Conservation (phyloP, 2,888 invertebrate genomes). For the Theodoxus fluviatilis region DNA sequence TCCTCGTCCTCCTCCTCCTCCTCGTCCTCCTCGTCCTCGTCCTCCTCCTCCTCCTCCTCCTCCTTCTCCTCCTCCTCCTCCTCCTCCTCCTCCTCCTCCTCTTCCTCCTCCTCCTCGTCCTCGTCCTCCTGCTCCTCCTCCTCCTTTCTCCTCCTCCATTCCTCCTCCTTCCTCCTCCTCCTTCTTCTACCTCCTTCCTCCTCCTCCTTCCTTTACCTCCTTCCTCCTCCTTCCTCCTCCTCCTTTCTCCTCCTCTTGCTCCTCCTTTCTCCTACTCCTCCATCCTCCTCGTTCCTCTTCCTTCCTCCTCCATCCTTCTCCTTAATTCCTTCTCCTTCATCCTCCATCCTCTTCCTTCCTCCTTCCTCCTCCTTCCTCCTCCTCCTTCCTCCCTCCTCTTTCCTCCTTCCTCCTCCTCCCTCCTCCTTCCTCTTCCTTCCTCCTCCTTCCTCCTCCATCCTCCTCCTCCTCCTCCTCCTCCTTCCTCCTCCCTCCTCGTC, state of each 20-base stretch:
- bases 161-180: not conserved
- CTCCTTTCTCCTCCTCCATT: not conserved
- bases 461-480: not conserved
- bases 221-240: not conserved
- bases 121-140: not conserved
- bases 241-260: slow-evolving; percentile 4
- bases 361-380: not conserved
- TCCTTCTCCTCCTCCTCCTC: not conserved
- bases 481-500: slow-evolving; percentile 7
- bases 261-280: slow-evolving; percentile 1
- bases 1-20: not conserved
- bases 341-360: not conserved
- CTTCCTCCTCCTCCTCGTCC: not conserved
- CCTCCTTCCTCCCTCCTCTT: not conserved
- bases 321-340: not conserved
- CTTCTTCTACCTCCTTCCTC: not conserved
- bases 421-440: too few relatives aligned
- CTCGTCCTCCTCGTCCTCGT: not conserved
- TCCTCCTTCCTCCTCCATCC: too few relatives aligned
- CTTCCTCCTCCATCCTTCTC: not conserved
- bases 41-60: not conserved
- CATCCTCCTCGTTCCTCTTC: slow-evolving; percentile 1
- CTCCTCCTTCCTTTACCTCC: not conserved
- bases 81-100: slow-evolving; percentile 5
- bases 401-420: not conserved